These are phyloP conservation scores for Drosophila barbarae DNA, from an alignment of 2,888 invertebrate genomes.

Conservation along the genomic window DNA sequence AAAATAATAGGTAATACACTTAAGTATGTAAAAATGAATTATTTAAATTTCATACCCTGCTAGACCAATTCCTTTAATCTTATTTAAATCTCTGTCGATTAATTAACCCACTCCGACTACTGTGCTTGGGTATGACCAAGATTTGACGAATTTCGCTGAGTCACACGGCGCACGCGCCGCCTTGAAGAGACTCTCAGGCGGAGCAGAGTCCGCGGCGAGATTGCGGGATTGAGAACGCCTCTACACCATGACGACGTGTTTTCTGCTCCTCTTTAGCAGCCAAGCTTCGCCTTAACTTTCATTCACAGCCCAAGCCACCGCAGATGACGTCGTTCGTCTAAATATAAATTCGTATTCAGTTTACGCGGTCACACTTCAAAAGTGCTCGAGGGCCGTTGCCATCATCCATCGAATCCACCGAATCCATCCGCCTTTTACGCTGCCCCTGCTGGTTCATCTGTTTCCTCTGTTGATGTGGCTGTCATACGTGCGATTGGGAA, in stretches of 20 bases:
- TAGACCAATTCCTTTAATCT: neutral
- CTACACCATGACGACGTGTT: slow-evolving; percentile 52
- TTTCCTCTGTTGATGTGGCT: slow-evolving; percentile 13
- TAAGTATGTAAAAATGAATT: too few relatives aligned
- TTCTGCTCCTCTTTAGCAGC: slow-evolving; percentile 46
- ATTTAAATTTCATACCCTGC: too few relatives aligned
- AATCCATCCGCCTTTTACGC: slow-evolving; percentile 56
- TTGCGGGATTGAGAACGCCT: slow-evolving; percentile 18
- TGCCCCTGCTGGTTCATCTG: slow-evolving; percentile 4
- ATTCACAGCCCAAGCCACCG: slow-evolving; percentile 50
- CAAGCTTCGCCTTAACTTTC: slow-evolving; percentile 54
- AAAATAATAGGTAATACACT: too few relatives aligned
- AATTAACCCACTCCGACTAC: slow-evolving; percentile 4
- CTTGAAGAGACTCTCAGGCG: slow-evolving; percentile 13
- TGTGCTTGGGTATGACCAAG: slow-evolving; percentile 4
- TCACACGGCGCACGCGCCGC: slow-evolving; percentile 61
- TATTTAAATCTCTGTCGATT: neutral
- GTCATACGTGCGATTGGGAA: slow-evolving; percentile 18
- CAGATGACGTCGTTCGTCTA: slow-evolving; percentile 71
- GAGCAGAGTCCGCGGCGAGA: slow-evolving; percentile 27
- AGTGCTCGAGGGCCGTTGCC: slow-evolving; percentile 45
- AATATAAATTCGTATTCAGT: slow-evolving; percentile 69
- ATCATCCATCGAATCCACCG: slow-evolving; percentile 44
- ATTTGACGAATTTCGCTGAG: slow-evolving; percentile 35
- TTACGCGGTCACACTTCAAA: slow-evolving; percentile 69